Evolutionary conservation across 2,888 invertebrate species (phyloP), one percentile per base, ranked within the genome.

Genomic region (Halocaridina rubra): DNA sequence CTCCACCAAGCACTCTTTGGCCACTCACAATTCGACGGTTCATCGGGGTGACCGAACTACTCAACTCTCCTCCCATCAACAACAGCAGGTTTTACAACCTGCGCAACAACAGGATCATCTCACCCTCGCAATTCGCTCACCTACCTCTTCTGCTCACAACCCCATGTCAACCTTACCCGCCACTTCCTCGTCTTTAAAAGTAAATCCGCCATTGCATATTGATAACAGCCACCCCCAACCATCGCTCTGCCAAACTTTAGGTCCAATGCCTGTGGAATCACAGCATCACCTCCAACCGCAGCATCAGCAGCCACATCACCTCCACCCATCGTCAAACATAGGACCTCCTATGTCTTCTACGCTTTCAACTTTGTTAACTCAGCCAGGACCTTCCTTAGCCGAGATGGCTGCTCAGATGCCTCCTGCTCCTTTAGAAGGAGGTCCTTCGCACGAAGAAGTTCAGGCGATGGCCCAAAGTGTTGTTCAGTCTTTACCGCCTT

Each of bases 1-100:
- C 86, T 87, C 87, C 80, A 87, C 87, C 87, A 88, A 88, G 74
- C 88, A 87, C 84, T 88, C 88, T 30, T 84, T 88, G 74, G 87
- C 87, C 69, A 88, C 87, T 67, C 87, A 88, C 75, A 88, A 82
- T 33, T 88, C 87, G 57, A 88, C 82, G 22, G 85, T 88, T 59
- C 87, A 88, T 78, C 85, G 87, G 16, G 87, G 87, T n/a, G 80
- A 85, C 29, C 69, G 80, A 2, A 67, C 74, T 53, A 61, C 71
- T 10, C 57, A 13, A 39, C 78, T 13, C 19, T 29, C 30, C 19
- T 80, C 22, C 22, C 16, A 24, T 32, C 72, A 53, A 39, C 85
- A 64, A 19, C 80, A 61, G 33, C 76, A 80, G 53, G 80, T 22
- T 32, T 75, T 53, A 13, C 77, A 27, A 13, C 69, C 8, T 69